A percentile compares a stretch with the other conserved stretches of the same genome.
Evolutionary conservation across 1,140 invertebrate genomes (phyloP).

Genomic region (Ganaspis sp.): DNA sequence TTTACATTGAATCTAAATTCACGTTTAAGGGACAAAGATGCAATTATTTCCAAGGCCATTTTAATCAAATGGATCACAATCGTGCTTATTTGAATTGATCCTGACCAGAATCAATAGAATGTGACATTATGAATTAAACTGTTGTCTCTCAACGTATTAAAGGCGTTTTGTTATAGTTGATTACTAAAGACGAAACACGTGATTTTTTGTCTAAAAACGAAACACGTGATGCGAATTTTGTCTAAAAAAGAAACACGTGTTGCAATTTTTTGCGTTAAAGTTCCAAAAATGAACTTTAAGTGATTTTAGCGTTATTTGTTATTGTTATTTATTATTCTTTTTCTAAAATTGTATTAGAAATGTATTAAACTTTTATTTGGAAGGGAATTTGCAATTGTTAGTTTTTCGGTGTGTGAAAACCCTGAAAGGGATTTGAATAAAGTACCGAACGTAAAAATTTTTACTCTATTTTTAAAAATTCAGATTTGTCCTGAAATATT

Average conservation of each 20-base stretch:
- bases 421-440: too few relatives aligned
- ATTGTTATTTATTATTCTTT: too few relatives aligned
- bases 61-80: neutral
- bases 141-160: neutral
- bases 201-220: neutral
- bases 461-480: too few relatives aligned
- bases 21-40: neutral
- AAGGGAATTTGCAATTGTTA: too few relatives aligned
- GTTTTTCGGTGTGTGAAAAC: too few relatives aligned
- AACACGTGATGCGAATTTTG: neutral
- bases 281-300: too few relatives aligned
- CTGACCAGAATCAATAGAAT: constrained; percentile 4
- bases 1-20: constrained; percentile 9
- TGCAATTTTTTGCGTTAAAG: neutral
- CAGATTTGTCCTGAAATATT: too few relatives aligned
- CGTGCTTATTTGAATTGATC: constrained; percentile 16
- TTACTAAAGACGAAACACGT: neutral
- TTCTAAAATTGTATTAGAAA: too few relatives aligned
- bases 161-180: neutral
- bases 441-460: too few relatives aligned
- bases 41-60: neutral
- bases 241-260: neutral
- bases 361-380: too few relatives aligned
- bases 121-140: constrained; percentile 3
- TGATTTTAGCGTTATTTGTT: too few relatives aligned